phyloP scores from a whole-genome alignment of 2,113 vertebrate genomes.

The Saccopteryx bilineata region DNA sequence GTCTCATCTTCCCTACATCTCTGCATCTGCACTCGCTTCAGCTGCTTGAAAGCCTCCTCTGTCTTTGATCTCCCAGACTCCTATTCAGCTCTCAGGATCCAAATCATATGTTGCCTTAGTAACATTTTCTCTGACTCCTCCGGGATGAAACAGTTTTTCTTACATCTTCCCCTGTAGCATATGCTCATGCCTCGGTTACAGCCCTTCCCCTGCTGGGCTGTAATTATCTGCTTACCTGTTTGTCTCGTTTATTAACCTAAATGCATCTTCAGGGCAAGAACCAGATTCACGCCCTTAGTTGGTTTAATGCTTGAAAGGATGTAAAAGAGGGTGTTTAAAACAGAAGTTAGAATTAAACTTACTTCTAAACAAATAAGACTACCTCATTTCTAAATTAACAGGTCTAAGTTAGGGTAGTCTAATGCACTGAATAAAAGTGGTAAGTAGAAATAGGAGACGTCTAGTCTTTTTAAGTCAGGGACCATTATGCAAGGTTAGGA shows the following conservation, averaged over 20 bases:
- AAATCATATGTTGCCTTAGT: neutral
- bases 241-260: neutral
- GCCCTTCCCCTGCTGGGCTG: neutral
- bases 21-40: neutral
- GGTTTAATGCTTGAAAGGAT: neutral
- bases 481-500: neutral
- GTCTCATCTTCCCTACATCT: neutral
- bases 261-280: neutral
- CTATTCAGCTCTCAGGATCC: neutral
- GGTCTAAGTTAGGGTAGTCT: neutral
- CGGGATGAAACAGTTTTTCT: neutral
- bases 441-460: neutral
- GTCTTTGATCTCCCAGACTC: neutral
- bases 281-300: neutral
- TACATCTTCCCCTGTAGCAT: neutral
- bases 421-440: neutral
- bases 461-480: neutral
- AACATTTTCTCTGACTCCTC: neutral
- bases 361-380: neutral
- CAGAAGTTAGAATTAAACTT: neutral
- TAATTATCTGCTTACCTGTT: neutral
- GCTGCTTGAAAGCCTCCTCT: neutral
- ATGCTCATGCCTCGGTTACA: rapidly evolving
- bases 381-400: neutral
- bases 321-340: neutral